A percentile compares a stretch with the other conserved stretches of the same genome.
These are phyloP conservation scores for Lipophrys pholis DNA, from an alignment of 2,113 vertebrate genomes.

Conservation along the genomic window DNA sequence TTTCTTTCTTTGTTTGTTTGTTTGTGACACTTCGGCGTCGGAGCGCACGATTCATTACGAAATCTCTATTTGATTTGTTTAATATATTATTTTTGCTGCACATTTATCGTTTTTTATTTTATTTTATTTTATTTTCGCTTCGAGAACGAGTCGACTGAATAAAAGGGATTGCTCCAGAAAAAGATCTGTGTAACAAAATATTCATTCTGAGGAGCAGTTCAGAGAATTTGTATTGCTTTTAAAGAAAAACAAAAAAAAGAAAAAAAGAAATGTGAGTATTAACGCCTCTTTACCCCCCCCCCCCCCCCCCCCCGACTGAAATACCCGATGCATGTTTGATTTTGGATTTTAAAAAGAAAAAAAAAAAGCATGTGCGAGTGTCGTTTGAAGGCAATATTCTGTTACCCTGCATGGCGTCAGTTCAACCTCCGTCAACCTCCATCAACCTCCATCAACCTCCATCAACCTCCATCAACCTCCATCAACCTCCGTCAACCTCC, in stretches of 20 bases:
- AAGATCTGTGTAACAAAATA: slow-evolving; percentile 47
- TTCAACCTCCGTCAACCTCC: slow-evolving; percentile 60
- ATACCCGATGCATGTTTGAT: slow-evolving; percentile 80
- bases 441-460: no score
- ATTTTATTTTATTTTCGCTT: no score
- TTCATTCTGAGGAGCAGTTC: slow-evolving; percentile 58
- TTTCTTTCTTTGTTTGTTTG: slow-evolving; percentile 72
- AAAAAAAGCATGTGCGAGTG: slow-evolving; percentile 78
- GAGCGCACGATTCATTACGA: slow-evolving; percentile 52
- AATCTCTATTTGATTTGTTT: slow-evolving; percentile 74
- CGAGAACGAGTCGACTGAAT: slow-evolving; percentile 60
- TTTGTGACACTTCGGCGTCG: slow-evolving; percentile 32
- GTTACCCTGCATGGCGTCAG: slow-evolving; percentile 78
- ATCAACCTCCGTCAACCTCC: no score
- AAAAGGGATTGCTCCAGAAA: slow-evolving; percentile 60
- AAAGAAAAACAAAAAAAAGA: no score
- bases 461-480: no score
- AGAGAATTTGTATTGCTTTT: slow-evolving; percentile 65
- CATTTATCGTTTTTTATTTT: slow-evolving; percentile 65
- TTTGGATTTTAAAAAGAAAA: slow-evolving; percentile 45
- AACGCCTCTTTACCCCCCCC: slow-evolving; percentile 55
- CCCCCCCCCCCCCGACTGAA: slow-evolving; percentile 12
- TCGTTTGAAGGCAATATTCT: slow-evolving; percentile 79
- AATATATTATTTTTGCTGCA: slow-evolving; percentile 68
- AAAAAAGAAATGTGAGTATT: slow-evolving; percentile 60